Percentiles rank a stretch among this genome's conserved stretches.
Evolutionary conservation across 2,888 invertebrate species (phyloP).

Genomic region (Orchesellides sinensis): DNA sequence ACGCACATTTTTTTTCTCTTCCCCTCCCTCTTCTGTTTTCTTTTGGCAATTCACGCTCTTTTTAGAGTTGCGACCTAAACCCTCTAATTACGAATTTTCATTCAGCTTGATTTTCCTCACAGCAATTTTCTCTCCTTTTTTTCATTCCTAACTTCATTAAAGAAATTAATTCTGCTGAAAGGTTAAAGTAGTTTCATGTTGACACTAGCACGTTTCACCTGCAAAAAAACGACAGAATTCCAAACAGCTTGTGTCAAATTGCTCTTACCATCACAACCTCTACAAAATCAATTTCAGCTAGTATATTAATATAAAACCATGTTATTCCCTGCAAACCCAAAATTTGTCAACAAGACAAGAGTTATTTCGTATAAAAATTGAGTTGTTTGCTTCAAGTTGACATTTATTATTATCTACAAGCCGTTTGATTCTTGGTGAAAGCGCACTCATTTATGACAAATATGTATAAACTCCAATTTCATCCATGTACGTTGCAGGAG

Average conservation of each 20-base stretch:
- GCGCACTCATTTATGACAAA: conserved; percentile 26
- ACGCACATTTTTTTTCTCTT: conserved; percentile 27
- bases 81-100: conserved; percentile 39
- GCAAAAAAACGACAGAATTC: too few relatives aligned
- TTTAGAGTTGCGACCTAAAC: conserved; percentile 23
- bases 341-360: conserved; percentile 53
- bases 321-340: conserved; percentile 24
- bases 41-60: too few relatives aligned
- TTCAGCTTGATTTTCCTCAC: conserved; percentile 22
- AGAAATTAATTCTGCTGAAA: conserved; percentile 52
- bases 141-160: conserved; percentile 56
- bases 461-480: too few relatives aligned
- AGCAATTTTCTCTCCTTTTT: conserved; percentile 6
- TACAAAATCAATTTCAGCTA: too few relatives aligned
- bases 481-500: conserved; percentile 19
- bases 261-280: too few relatives aligned
- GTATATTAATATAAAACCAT: too few relatives aligned
- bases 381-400: conserved; percentile 48
- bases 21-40: conserved; percentile 25
- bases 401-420: conserved; percentile 31
- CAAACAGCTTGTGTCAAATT: too few relatives aligned
- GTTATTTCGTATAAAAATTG: conserved; percentile 37
- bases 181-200: too few relatives aligned
- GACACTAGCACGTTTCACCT: too few relatives aligned
- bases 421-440: too few relatives aligned